Evolutionary conservation across 2,888 invertebrate genomes (phyloP).

Genomic region (Tridacna gigas): DNA sequence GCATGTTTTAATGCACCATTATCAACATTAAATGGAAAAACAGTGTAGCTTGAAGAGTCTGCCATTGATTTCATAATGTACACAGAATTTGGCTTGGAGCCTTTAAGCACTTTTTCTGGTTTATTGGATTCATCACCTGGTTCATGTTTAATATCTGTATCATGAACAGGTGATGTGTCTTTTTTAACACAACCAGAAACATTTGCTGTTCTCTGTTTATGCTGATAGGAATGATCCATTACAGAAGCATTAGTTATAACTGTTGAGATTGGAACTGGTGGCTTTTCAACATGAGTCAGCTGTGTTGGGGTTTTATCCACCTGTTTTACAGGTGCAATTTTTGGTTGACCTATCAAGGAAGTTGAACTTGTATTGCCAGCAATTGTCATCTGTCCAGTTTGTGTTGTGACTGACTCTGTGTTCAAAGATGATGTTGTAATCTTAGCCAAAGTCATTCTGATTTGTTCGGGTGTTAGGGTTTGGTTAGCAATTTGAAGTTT

Average conservation of each 20-base stretch:
- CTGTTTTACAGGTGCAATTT: not conserved
- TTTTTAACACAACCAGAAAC: not conserved
- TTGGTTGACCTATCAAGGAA: not conserved
- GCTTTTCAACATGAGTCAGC: not conserved
- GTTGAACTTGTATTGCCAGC: not conserved
- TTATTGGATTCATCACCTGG: not conserved
- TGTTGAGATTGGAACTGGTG: not conserved
- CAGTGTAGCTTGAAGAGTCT: conserved; percentile 50
- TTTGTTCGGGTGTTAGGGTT: conserved; percentile 64
- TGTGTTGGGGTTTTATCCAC: not conserved
- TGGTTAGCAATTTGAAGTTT: conserved; percentile 70
- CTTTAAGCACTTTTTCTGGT: conserved; percentile 12
- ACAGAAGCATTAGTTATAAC: not conserved
- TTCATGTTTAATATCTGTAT: not conserved
- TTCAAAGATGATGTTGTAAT: conserved; percentile 20
- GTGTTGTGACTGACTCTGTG: not conserved
- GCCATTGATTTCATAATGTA: conserved; percentile 53
- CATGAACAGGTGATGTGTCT: not conserved
- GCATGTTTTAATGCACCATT: not conserved
- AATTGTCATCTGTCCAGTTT: not conserved
- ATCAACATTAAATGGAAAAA: conserved; percentile 33
- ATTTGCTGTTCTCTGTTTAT: not conserved
- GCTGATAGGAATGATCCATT: conserved; percentile 6
- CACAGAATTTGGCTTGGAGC: conserved; percentile 14
- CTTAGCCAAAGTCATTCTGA: conserved; percentile 61